Conservation (phyloP, 2,888 invertebrate species). For the Junonia oenone region DNA sequence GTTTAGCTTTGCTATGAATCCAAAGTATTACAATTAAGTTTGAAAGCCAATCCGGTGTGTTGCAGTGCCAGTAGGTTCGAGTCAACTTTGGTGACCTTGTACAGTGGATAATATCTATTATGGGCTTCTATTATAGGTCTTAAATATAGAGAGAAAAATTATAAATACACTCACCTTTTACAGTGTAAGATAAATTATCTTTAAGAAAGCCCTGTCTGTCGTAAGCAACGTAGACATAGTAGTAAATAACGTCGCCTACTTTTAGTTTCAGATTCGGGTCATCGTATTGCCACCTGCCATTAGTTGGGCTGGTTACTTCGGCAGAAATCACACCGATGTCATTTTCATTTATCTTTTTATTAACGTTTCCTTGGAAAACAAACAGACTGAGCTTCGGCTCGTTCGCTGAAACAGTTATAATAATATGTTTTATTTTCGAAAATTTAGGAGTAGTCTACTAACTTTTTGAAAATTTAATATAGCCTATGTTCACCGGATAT, state of each 20-base stretch:
- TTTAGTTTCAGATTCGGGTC: slow-evolving; percentile 61
- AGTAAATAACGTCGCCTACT: slow-evolving; percentile 78
- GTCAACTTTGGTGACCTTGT: too few species aligned
- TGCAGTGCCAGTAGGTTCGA: too few species aligned
- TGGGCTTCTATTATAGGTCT: too few species aligned
- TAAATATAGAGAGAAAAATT: too few species aligned
- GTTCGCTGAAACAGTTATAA: slow-evolving; percentile 49
- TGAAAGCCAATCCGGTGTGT: too few species aligned
- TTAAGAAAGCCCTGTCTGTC: slow-evolving; percentile 65
- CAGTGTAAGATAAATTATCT: slow-evolving; percentile 55
- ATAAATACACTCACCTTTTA: slow-evolving; percentile 60
- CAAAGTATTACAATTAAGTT: too few species aligned
- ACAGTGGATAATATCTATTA: too few species aligned
- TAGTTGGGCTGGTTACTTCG: slow-evolving; percentile 56
- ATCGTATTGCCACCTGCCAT: slow-evolving; percentile 75
- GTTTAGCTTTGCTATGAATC: too few species aligned
- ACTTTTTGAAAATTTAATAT: too few species aligned
- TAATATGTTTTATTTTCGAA: background rate
- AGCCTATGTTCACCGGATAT: too few species aligned
- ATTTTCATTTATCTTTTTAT: slow-evolving; percentile 64
- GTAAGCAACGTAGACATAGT: slow-evolving; percentile 81
- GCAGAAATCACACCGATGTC: slow-evolving; percentile 76
- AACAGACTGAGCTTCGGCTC: slow-evolving; percentile 72
- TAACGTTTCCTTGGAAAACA: slow-evolving; percentile 83
- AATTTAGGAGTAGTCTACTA: background rate